A percentile compares a stretch with the other conserved stretches of the same genome.
Evolutionary conservation across 2,888 invertebrate species (phyloP).

Genomic region (Aromia moschata): DNA sequence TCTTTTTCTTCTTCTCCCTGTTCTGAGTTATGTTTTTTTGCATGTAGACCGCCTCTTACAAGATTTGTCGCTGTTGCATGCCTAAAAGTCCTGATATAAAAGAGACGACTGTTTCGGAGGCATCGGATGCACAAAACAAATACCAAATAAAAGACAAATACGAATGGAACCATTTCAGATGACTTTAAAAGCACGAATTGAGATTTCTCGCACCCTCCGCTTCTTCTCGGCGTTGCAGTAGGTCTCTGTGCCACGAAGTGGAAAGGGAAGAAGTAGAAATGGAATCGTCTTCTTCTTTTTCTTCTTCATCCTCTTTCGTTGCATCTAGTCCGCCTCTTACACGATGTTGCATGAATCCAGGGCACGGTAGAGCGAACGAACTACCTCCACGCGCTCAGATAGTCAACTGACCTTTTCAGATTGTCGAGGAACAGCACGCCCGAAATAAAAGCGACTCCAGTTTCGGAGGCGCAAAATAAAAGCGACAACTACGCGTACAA

Average conservation of each 20-base stretch:
- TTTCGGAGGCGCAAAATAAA: slow-evolving; percentile 18
- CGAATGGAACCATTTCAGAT: background rate
- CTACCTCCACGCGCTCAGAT: background rate
- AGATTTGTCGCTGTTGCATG: no score
- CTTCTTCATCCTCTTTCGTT: background rate
- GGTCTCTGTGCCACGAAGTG: no score
- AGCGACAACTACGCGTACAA: slow-evolving; percentile 33
- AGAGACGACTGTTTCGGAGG: no score
- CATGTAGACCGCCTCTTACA: no score
- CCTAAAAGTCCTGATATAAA: no score
- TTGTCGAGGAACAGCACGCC: slow-evolving; percentile 33
- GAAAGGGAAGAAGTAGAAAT: background rate
- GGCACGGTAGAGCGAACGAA: slow-evolving; percentile 1
- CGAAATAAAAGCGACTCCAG: slow-evolving; percentile 30
- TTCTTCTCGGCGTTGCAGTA: no score
- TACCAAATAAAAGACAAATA: no score
- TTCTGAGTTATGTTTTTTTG: no score
- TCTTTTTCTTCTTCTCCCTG: no score
- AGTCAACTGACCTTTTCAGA: slow-evolving; percentile 31
- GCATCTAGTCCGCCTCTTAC: background rate
- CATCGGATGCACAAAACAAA: no score
- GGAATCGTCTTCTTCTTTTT: background rate
- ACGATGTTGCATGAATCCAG: slow-evolving; percentile 15
- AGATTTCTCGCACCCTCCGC: background rate
- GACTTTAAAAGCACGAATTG: background rate